Evolutionary conservation across 2,113 vertebrate genomes (phyloP).

Genomic region (Meriones unguiculatus): DNA sequence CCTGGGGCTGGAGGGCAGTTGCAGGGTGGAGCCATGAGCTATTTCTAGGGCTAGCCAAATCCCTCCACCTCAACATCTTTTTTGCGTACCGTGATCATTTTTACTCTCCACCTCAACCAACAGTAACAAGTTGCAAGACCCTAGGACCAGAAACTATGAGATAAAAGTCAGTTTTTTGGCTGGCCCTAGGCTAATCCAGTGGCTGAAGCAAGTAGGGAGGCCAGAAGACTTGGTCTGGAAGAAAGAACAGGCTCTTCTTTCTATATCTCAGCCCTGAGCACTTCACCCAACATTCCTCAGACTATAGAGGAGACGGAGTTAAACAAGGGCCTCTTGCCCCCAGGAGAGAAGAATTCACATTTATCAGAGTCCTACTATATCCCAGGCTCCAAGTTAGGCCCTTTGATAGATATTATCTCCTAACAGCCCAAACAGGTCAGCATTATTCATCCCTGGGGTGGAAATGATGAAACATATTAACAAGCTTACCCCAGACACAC

Average conservation of each 20-base stretch:
- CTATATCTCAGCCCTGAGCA: background rate
- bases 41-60: conserved; percentile 76
- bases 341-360: conserved; percentile 54
- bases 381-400: background rate
- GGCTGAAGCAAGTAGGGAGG: background rate
- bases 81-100: conserved; percentile 69
- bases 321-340: conserved; percentile 36
- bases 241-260: conserved; percentile 47
- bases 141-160: conserved; percentile 19
- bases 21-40: conserved; percentile 67
- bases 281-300: background rate
- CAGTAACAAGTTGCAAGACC: conserved; percentile 49
- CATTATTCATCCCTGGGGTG: conserved; percentile 49
- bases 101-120: conserved; percentile 61
- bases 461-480: conserved; percentile 64
- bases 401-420: conserved; percentile 56
- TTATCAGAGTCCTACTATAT: conserved; percentile 1
- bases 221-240: conserved; percentile 13
- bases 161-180: conserved; percentile 47
- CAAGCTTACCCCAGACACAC: conserved; percentile 23
- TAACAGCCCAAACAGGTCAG: conserved; percentile 22
- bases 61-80: conserved; percentile 68
- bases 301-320: background rate
- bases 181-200: background rate
- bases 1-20: conserved; percentile 51